Evolutionary conservation across 2,797 vertebrate genomes (phyloP).

Genomic region (Saguinus oedipus): DNA sequence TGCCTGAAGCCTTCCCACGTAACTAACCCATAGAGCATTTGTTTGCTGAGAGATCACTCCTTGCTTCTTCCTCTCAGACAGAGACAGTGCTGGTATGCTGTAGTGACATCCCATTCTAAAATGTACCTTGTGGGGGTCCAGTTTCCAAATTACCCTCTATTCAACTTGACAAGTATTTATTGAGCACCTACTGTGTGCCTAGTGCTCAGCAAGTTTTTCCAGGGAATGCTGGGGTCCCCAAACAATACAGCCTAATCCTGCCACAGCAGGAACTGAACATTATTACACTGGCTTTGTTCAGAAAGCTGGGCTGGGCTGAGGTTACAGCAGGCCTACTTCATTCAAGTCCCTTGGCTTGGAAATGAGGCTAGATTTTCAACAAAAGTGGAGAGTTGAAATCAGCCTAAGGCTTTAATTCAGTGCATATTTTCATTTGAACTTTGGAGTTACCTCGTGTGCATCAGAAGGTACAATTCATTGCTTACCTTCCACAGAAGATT

Average conservation of each 20-base stretch:
- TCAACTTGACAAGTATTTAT: slow-evolving; percentile 75
- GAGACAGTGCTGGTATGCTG: slow-evolving; percentile 26
- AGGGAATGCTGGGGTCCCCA: slow-evolving; percentile 61
- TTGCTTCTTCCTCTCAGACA: slow-evolving; percentile 54
- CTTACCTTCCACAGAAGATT: slow-evolving; percentile 88
- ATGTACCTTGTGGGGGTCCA: slow-evolving; percentile 56
- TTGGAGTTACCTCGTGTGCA: slow-evolving; percentile 42
- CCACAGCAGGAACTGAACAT: slow-evolving; percentile 63
- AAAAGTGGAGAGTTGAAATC: slow-evolving; percentile 69
- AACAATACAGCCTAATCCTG: slow-evolving; percentile 74
- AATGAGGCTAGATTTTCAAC: slow-evolving; percentile 73
- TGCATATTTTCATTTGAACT: slow-evolving; percentile 60
- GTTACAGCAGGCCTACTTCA: slow-evolving; percentile 59
- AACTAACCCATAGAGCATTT: slow-evolving; percentile 40
- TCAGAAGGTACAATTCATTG: slow-evolving; percentile 43
- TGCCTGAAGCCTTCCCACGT: not conserved
- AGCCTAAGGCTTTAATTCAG: slow-evolving; percentile 60
- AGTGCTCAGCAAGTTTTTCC: slow-evolving; percentile 61
- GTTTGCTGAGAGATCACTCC: not conserved
- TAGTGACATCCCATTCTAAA: slow-evolving; percentile 61
- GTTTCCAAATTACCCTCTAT: slow-evolving; percentile 74
- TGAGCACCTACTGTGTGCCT: slow-evolving; percentile 75
- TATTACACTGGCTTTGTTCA: slow-evolving; percentile 71
- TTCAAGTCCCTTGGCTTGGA: slow-evolving; percentile 69
- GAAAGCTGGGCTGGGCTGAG: slow-evolving; percentile 39